Conservation (phyloP, 2,797 vertebrate species). For the Bryconaethiops microstoma region DNA sequence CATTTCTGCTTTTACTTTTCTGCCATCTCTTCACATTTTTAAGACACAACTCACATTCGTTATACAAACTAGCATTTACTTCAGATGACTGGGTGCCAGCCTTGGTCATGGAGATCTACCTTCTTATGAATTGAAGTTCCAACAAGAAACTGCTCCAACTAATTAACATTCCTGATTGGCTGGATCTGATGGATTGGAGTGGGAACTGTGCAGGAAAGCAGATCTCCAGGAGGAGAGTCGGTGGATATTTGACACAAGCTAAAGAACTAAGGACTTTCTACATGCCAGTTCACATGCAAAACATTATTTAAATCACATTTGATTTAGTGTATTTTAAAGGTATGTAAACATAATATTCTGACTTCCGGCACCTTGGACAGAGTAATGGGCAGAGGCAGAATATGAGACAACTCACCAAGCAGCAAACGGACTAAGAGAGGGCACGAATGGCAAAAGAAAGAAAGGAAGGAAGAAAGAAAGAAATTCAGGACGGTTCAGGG, state of each 20-base stretch:
- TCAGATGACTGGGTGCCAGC: too few relatives aligned
- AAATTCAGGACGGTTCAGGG: slow-evolving; percentile 13
- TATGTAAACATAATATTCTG: neutral
- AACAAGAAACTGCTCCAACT: too few relatives aligned
- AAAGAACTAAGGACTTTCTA: too few relatives aligned
- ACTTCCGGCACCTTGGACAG: slow-evolving; percentile 16
- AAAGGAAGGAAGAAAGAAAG: slow-evolving; percentile 27
- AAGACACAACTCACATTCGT: neutral
- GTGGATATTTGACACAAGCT: too few relatives aligned
- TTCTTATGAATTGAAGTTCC: too few relatives aligned
- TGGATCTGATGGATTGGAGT: too few relatives aligned
- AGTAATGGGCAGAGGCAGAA: neutral
- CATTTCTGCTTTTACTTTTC: neutral
- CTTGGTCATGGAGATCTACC: too few relatives aligned
- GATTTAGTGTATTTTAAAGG: too few relatives aligned
- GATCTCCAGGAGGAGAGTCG: too few relatives aligned
- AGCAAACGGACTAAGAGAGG: slow-evolving; percentile 75
- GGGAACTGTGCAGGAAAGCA: too few relatives aligned
- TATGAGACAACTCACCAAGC: slow-evolving; percentile 78
- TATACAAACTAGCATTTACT: neutral
- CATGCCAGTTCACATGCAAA: neutral
- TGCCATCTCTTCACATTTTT: neutral
- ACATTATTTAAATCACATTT: neutral
- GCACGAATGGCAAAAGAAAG: slow-evolving; percentile 38
- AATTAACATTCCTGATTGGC: too few relatives aligned